A percentile compares a stretch with the other conserved stretches of the same genome.
Evolutionary conservation across 2,888 invertebrate species (phyloP).

Genomic region (Tillus elongatus): DNA sequence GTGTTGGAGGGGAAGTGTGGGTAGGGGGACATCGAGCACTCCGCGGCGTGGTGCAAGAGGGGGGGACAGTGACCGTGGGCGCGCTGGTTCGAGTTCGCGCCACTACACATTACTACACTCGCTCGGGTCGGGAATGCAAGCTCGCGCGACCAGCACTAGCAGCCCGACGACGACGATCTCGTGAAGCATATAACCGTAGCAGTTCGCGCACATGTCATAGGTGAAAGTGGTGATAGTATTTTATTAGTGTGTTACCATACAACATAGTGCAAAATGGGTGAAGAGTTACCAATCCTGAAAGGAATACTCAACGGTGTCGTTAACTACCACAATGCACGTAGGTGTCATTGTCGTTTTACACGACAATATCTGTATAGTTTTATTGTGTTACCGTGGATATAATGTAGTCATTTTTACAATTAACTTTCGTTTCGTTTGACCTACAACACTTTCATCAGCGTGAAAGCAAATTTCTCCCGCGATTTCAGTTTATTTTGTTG

Average conservation of each 20-base stretch:
- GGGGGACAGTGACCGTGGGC: conserved; percentile 26
- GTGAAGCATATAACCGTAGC: conserved; percentile 10
- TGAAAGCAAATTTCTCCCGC: conserved; percentile 37
- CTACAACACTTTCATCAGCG: conserved; percentile 38
- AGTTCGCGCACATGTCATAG: conserved; percentile 33
- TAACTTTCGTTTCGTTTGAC: conserved; percentile 31
- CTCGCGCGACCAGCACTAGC: conserved; percentile 34
- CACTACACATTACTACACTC: conserved; percentile 25
- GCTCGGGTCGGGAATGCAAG: conserved; percentile 39
- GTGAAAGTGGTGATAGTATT: conserved; percentile 32
- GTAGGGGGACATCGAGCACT: conserved; percentile 28
- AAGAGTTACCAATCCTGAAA: conserved; percentile 84
- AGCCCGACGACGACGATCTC: conserved; percentile 31
- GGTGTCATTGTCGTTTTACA: conserved; percentile 41
- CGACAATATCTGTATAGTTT: conserved; percentile 2
- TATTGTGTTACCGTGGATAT: conserved; percentile 2
- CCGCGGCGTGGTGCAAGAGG: conserved; percentile 21
- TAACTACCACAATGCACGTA: conserved; percentile 90
- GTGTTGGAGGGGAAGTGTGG: conserved; percentile 37
- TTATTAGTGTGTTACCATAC: conserved; percentile 15
- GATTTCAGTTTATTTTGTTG: conserved; percentile 14
- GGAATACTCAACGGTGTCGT: conserved; percentile 85
- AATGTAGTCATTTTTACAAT: conserved; percentile 4
- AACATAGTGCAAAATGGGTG: conserved; percentile 55
- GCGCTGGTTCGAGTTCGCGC: conserved; percentile 35